These are phyloP conservation scores for Epinephelus fuscoguttatus DNA, from an alignment of 2,113 vertebrate species.

Conservation along the genomic window DNA sequence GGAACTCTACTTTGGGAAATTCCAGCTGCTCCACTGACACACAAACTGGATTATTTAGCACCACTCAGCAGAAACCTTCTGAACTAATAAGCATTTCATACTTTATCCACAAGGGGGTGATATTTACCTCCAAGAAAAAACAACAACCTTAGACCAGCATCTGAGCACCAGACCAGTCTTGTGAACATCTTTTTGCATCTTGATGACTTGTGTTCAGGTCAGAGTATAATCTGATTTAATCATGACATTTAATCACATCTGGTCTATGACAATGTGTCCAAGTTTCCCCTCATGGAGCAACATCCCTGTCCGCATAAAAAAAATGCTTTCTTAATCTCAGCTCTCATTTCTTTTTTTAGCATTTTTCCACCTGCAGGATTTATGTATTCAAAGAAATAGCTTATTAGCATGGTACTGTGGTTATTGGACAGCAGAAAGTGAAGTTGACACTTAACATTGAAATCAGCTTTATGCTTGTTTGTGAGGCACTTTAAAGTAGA, in stretches of 20 bases:
- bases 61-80: neutral
- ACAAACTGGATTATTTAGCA: neutral
- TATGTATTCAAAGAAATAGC: neutral
- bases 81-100: neutral
- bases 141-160: fast-evolving
- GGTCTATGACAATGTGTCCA: neutral
- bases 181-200: neutral
- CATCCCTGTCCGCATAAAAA: no score
- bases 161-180: neutral
- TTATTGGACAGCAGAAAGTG: no score
- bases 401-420: no score
- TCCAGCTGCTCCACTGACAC: constrained; percentile 39
- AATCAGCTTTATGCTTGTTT: no score
- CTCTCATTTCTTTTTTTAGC: neutral
- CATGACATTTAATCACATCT: neutral
- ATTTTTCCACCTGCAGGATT: neutral
- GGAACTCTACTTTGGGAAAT: neutral
- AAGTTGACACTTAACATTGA: no score
- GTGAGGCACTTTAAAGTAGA: neutral
- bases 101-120: constrained; percentile 63
- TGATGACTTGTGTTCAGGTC: neutral
- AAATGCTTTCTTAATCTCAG: neutral
- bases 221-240: neutral
- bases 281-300: neutral
- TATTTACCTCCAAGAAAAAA: neutral